Evolutionary conservation across 2,113 vertebrate genomes (phyloP).

Genomic region (Tympanuchus pallidicinctus): DNA sequence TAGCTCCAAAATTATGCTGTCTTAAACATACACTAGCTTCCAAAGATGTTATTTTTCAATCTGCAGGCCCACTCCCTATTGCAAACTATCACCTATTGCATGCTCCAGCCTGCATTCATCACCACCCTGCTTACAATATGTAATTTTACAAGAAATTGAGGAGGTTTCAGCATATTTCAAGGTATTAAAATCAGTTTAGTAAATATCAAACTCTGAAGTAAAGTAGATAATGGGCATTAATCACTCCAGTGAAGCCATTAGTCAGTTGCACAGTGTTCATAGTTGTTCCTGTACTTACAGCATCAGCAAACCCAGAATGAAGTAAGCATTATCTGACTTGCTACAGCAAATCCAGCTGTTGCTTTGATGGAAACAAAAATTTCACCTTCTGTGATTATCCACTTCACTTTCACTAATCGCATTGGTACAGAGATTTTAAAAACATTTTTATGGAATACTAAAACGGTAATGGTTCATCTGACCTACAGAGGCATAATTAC

Average conservation of each 20-base stretch:
- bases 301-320: conserved; percentile 44
- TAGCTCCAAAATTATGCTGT: background rate
- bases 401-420: conserved; percentile 43
- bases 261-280: conserved; percentile 42
- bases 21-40: rapidly evolving
- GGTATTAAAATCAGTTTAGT: conserved; percentile 49
- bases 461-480: conserved; percentile 19
- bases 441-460: conserved; percentile 17
- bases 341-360: conserved; percentile 41
- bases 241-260: conserved; percentile 73
- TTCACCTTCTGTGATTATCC: background rate
- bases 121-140: background rate
- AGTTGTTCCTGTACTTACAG: conserved; percentile 37
- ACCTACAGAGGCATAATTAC: background rate
- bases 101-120: conserved; percentile 30
- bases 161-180: conserved; percentile 63
- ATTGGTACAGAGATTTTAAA: conserved; percentile 8
- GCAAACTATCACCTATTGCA: background rate
- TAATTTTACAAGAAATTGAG: conserved; percentile 59
- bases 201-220: conserved; percentile 49
- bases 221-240: conserved; percentile 70
- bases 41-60: background rate
- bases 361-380: conserved; percentile 29
- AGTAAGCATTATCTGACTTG: conserved; percentile 46
- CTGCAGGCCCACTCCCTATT: background rate